A percentile compares a stretch with the other conserved stretches of the same genome.
Evolutionary conservation across 2,797 vertebrate species (phyloP).

Genomic region (Odontamblyopus lacepedii): DNA sequence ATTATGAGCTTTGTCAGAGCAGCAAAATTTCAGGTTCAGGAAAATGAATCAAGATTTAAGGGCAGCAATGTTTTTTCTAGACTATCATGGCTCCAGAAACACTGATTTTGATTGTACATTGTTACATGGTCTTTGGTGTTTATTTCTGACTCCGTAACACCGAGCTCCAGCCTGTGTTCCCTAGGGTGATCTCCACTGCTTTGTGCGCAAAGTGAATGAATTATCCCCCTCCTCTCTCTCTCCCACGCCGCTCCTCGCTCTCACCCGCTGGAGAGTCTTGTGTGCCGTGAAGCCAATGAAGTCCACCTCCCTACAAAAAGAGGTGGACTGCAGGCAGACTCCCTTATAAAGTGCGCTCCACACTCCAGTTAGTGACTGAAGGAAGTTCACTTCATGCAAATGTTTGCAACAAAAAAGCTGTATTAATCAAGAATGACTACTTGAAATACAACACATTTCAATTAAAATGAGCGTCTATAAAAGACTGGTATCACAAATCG

Average conservation of each 20-base stretch:
- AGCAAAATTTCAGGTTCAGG: not conserved
- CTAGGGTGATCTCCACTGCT: slow-evolving; percentile 80
- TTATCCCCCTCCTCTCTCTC: slow-evolving; percentile 55
- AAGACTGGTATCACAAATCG: not conserved
- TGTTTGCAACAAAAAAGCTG: slow-evolving; percentile 17
- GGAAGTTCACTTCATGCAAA: slow-evolving; percentile 42
- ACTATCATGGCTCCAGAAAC: not conserved
- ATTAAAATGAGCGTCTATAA: not conserved
- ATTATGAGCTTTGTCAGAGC: not conserved
- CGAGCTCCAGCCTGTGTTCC: slow-evolving; percentile 40
- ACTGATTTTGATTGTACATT: not conserved
- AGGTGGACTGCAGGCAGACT: slow-evolving; percentile 62
- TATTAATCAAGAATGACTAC: slow-evolving; percentile 9
- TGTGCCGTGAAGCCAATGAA: slow-evolving; percentile 86
- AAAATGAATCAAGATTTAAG: not conserved
- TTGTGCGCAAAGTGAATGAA: slow-evolving; percentile 81
- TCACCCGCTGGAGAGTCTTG: slow-evolving; percentile 74
- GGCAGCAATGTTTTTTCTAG: not conserved
- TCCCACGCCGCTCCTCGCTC: slow-evolving; percentile 36
- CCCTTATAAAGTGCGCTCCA: slow-evolving; percentile 63
- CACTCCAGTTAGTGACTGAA: slow-evolving; percentile 49
- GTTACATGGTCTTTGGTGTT: not conserved
- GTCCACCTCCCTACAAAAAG: slow-evolving; percentile 82
- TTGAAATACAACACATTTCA: not conserved
- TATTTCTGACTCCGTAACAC: slow-evolving; percentile 8